Evolutionary conservation across 2,113 vertebrate species (phyloP).

Genomic region (Thunnus maccoyii): DNA sequence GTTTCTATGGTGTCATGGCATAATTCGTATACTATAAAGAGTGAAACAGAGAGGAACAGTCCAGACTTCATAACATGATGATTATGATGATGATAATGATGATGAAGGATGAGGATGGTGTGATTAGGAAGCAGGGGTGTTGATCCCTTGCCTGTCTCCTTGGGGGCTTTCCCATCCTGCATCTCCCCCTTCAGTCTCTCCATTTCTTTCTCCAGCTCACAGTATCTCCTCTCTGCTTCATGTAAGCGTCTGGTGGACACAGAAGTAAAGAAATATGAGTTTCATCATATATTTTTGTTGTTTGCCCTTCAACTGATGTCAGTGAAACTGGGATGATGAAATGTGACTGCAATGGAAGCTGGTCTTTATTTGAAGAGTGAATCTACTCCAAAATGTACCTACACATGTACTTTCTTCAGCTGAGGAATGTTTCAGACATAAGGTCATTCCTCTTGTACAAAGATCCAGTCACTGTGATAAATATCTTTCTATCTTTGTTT

Average conservation of each 20-base stretch:
- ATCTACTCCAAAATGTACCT: neutral
- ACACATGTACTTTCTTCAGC: neutral
- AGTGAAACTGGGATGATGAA: neutral
- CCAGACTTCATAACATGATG: neutral
- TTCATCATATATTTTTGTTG: neutral
- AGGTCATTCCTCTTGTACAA: neutral
- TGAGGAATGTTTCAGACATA: neutral
- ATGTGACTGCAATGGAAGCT: neutral
- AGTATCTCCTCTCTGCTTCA: slow-evolving; percentile 69
- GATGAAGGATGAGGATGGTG: neutral
- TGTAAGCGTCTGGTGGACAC: slow-evolving; percentile 81
- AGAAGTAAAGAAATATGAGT: neutral
- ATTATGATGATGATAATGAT: neutral
- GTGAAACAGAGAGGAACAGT: slow-evolving; percentile 3
- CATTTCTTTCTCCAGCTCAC: slow-evolving; percentile 78
- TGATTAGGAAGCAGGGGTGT: neutral
- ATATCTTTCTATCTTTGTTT: neutral
- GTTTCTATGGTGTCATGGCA: neutral
- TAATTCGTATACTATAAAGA: neutral
- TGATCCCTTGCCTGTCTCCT: slow-evolving; percentile 71
- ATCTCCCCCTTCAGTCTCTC: slow-evolving; percentile 66
- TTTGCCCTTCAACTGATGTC: neutral
- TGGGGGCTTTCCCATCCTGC: slow-evolving; percentile 52
- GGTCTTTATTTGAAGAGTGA: neutral
- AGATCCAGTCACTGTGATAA: neutral